These are phyloP conservation scores for Synanthedon formicaeformis DNA, from an alignment of 2,888 invertebrate genomes.

Conservation along the genomic window DNA sequence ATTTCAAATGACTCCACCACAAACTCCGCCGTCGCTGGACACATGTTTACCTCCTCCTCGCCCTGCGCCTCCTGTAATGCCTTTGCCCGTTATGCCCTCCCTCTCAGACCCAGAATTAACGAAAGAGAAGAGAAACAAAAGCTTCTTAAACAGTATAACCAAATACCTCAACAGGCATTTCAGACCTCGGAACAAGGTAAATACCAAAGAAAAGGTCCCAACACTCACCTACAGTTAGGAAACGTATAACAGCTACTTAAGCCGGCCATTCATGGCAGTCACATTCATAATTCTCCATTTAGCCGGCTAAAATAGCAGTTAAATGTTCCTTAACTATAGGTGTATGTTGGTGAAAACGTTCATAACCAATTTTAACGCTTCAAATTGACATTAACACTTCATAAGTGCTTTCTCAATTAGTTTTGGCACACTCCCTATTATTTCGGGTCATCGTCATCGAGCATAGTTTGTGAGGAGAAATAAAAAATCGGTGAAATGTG, in stretches of 20 bases:
- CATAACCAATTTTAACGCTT: too few species aligned
- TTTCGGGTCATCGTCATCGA: too few species aligned
- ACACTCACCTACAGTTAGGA: not conserved
- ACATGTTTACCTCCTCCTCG: conserved; percentile 22
- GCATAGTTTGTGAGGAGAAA: too few species aligned
- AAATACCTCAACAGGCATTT: conserved; percentile 84
- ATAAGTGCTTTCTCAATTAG: too few species aligned
- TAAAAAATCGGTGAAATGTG: too few species aligned
- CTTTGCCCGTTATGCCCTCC: conserved; percentile 49
- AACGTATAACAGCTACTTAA: not conserved
- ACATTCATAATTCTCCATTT: too few species aligned
- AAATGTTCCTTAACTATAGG: too few species aligned
- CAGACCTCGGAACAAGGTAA: conserved; percentile 73
- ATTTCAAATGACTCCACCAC: conserved; percentile 18
- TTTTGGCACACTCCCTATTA: too few species aligned
- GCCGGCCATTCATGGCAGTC: too few species aligned
- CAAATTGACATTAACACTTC: too few species aligned
- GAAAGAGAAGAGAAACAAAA: conserved; percentile 77
- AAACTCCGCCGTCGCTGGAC: conserved; percentile 12
- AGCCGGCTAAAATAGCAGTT: too few species aligned
- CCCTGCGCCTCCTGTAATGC: conserved; percentile 33
- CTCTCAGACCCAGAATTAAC: conserved; percentile 72
- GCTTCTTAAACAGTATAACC: conserved; percentile 86
- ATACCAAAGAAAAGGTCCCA: not conserved
- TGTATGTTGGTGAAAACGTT: too few species aligned